Percentiles rank a stretch among this genome's conserved stretches.
Conservation (phyloP, 2,888 invertebrate genomes). For the Dasysyrphus albostriatus region DNA sequence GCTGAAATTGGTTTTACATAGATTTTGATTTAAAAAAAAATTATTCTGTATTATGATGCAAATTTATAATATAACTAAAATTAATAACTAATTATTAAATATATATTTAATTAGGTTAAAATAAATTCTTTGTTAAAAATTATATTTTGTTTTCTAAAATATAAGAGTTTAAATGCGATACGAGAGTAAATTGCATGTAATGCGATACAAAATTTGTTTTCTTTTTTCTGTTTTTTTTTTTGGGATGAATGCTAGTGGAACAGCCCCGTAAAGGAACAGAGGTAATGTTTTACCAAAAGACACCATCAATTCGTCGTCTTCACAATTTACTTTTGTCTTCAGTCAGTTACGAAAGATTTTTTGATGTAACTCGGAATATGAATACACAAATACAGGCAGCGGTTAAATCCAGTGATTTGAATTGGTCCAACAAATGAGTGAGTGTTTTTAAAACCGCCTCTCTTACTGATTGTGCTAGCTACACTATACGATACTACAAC, state of each 20-base stretch:
- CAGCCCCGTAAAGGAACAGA: too few species aligned
- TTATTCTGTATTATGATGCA: not conserved
- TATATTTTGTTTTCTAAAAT: conserved; percentile 29
- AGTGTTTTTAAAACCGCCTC: too few species aligned
- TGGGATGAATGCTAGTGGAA: not conserved
- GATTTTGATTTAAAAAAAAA: not conserved
- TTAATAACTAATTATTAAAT: not conserved
- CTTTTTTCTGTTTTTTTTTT: not conserved
- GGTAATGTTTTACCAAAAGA: too few species aligned
- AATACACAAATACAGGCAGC: too few species aligned
- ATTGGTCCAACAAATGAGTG: too few species aligned
- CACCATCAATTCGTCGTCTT: too few species aligned
- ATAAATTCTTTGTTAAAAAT: conserved; percentile 50
- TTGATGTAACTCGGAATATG: too few species aligned
- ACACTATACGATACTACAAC: too few species aligned
- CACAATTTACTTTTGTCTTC: too few species aligned
- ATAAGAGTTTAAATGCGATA: conserved; percentile 17
- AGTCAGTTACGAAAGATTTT: too few species aligned
- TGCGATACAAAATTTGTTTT: not conserved
- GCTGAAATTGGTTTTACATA: conserved; percentile 15
- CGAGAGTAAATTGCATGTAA: conserved; percentile 29
- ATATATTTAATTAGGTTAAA: conserved; percentile 40
- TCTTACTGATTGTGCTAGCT: too few species aligned
- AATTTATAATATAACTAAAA: not conserved
- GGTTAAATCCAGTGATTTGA: too few species aligned